Percentiles rank a stretch among this genome's conserved stretches.
phyloP scores from a whole-genome alignment of 1,140 invertebrate species.

The Uloborus diversus region DNA sequence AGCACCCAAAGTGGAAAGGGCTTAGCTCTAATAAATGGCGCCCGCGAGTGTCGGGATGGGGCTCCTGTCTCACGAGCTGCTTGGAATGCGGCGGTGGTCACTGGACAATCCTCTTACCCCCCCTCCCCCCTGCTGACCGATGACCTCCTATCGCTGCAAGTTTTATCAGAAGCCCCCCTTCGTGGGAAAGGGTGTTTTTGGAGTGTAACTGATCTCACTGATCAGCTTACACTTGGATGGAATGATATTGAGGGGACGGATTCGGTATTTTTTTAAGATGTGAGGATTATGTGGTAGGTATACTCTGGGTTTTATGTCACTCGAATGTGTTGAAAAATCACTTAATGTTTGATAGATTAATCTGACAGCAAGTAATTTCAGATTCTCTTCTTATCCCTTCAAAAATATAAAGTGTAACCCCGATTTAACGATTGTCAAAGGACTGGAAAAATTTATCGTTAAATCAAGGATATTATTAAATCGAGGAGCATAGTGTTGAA shows the following conservation, averaged over 20 bases:
- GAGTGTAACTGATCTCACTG: neutral
- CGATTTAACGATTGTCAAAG: too few relatives aligned
- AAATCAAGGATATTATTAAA: too few relatives aligned
- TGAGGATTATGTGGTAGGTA: neutral
- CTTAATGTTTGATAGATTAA: too few relatives aligned
- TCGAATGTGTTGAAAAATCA: too few relatives aligned
- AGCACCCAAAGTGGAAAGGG: constrained; percentile 8
- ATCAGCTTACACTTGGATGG: neutral
- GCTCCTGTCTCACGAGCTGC: neutral
- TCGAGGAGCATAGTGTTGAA: too few relatives aligned
- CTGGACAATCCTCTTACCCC: constrained; percentile 45
- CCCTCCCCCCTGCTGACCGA: neutral
- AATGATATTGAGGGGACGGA: too few relatives aligned
- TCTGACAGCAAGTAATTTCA: too few relatives aligned
- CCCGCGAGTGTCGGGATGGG: neutral
- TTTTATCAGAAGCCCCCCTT: neutral
- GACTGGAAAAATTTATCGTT: too few relatives aligned
- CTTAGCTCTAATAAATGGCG: constrained; percentile 53
- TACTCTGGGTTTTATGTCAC: neutral
- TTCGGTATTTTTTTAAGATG: neutral
- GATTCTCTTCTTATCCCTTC: too few relatives aligned
- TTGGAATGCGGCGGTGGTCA: constrained; percentile 28
- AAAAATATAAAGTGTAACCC: too few relatives aligned
- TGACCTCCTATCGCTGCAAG: neutral
- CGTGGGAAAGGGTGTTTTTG: neutral